Conservation (phyloP, 2,888 invertebrate genomes). For the Tricholauxania praeusta region DNA sequence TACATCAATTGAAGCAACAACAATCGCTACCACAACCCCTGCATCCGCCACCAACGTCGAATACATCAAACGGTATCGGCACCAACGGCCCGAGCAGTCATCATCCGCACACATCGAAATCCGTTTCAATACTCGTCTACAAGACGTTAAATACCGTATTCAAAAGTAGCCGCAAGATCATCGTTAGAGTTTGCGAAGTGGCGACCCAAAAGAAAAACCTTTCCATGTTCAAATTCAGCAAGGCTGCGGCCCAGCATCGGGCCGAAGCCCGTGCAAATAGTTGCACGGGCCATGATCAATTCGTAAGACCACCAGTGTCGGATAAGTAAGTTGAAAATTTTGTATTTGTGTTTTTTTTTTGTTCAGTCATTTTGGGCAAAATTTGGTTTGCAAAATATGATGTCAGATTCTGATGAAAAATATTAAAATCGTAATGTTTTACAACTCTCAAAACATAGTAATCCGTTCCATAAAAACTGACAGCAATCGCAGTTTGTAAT, state of each 20-base stretch:
- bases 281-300: conserved; percentile 85
- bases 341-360: no score
- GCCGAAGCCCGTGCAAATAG: conserved; percentile 74
- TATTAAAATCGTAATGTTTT: no score
- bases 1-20: conserved; percentile 41
- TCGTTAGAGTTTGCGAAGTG: conserved; percentile 68
- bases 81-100: conserved; percentile 43
- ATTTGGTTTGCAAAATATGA: no score
- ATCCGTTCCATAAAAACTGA: no score
- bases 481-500: no score
- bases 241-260: conserved; percentile 61
- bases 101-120: conserved; percentile 60
- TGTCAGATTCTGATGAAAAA: no score
- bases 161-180: conserved; percentile 68
- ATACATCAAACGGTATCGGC: conserved; percentile 47
- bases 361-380: no score
- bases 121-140: conserved; percentile 67
- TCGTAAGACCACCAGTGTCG: conserved; percentile 76
- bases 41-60: conserved; percentile 47
- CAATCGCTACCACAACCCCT: conserved; percentile 53
- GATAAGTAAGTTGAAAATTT: conserved; percentile 65
- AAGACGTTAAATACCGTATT: conserved; percentile 68
- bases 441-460: no score
- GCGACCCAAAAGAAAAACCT: conserved; percentile 67
- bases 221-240: conserved; percentile 79